Base-by-base conservation (phyloP, 2,797 vertebrate genomes). In the Sebastes steindachneri region DNA sequence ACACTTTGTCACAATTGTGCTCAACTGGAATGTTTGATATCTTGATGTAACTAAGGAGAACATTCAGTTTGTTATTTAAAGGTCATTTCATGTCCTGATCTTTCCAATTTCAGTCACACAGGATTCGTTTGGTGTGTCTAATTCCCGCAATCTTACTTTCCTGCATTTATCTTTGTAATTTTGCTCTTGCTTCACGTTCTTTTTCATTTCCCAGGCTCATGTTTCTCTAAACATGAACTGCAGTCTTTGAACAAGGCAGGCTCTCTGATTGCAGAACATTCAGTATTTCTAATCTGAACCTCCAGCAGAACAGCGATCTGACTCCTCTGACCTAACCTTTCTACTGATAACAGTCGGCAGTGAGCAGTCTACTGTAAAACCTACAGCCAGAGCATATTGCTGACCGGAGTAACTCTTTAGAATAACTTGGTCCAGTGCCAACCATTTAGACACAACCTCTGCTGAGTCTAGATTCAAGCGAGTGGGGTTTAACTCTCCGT, bases 241-340 rank as follows among this genome's bases (percentile, higher is more conserved):
- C 35, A 21, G 68, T 21, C 37, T 77, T 79, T 64, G 59, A 83
- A 87, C 77, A 80, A 75, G 70, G 41, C 71, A 67, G 53, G 33
- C 73, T 75, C 63, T 88, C 86, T 86, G 70, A 80, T 79, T 86
- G 59, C 28, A 64, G 60, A 74, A 72, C 77, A 51, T 37, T 48
- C 51, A 15, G 31, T 59, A 62, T 85, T 79, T 85, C 79, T 86
- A 71, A 87, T 83, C 54, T 58, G 21, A 73, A 51, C 59, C 65
- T 78, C 35, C 51, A 68, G 58, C 51, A 57, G 57, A 63, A 6
- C 75, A 67, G 83, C 6, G 60, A 82, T 74, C 77, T 80, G 82
- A 86, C 79, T 77, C 80, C 58, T 67, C 73, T 85, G 77, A 77
- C 84, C 75, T 59, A 53, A 75, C 45, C 81, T 74, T 79, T 79